Evolutionary conservation across 2,113 vertebrate genomes (phyloP).

Genomic region (Rhodinocichla rosea): DNA sequence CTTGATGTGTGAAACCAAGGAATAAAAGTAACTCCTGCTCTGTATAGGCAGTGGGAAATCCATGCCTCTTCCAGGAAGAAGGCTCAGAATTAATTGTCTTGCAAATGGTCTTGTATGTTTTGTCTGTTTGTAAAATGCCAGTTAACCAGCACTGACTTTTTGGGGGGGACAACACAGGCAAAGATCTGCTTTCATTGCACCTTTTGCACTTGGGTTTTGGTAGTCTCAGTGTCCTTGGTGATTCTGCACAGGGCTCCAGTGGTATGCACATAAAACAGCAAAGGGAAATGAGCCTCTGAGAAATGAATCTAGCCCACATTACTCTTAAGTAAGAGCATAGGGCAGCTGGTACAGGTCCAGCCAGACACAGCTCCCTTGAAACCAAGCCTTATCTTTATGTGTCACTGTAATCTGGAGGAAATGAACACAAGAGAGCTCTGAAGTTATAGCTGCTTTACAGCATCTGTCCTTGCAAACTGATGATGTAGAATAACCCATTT

Average conservation of each 20-base stretch:
- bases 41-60: neutral
- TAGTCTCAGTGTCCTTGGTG: neutral
- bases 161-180: neutral
- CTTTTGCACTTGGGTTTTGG: neutral
- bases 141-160: neutral
- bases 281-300: neutral
- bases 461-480: neutral
- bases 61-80: neutral
- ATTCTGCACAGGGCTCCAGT: neutral
- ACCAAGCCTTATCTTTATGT: neutral
- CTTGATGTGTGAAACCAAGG: neutral
- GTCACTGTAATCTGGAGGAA: neutral
- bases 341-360: neutral
- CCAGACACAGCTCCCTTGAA: neutral
- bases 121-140: fast-evolving
- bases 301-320: neutral
- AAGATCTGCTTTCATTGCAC: neutral
- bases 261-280: neutral
- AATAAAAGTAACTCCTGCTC: neutral
- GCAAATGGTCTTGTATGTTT: neutral
- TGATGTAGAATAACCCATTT: neutral
- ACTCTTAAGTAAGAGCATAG: neutral
- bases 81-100: neutral
- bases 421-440: neutral
- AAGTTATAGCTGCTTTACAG: neutral